A percentile compares a stretch with the other conserved stretches of the same genome.
Conservation (phyloP, 2,797 vertebrate species). For the Tapirus indicus region DNA sequence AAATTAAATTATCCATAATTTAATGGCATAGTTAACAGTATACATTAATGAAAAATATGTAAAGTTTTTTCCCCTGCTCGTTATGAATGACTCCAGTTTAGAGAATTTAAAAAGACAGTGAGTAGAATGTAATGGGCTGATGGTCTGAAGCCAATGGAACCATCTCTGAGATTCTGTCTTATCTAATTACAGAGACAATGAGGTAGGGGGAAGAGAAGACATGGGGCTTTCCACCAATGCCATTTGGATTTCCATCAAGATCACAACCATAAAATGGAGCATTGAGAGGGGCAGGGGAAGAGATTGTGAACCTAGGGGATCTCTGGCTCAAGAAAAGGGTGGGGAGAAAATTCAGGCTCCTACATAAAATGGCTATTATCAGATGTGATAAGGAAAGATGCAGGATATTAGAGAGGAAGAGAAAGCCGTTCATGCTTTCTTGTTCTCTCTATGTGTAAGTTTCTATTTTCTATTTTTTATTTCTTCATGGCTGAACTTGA, state of each 20-base stretch:
- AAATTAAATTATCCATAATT: constrained; percentile 89
- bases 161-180: neutral
- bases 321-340: neutral
- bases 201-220: neutral
- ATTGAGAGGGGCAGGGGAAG: neutral
- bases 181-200: neutral
- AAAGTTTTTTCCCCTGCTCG: constrained; percentile 49
- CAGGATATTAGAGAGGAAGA: neutral
- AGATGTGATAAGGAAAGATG: neutral
- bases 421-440: neutral
- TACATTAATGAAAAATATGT: constrained; percentile 88
- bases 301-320: neutral
- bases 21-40: constrained; percentile 87
- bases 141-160: neutral
- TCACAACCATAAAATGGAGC: neutral
- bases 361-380: neutral
- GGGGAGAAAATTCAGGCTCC: neutral
- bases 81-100: constrained; percentile 69
- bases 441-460: neutral
- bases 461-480: neutral
- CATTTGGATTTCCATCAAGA: neutral
- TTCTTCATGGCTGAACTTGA: neutral
- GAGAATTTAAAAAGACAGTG: constrained; percentile 79
- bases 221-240: neutral
- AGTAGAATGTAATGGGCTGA: constrained; percentile 68